Evolutionary conservation across 2,888 invertebrate species (phyloP), one percentile per base, ranked within the genome.

Genomic region (Andricus curvator): DNA sequence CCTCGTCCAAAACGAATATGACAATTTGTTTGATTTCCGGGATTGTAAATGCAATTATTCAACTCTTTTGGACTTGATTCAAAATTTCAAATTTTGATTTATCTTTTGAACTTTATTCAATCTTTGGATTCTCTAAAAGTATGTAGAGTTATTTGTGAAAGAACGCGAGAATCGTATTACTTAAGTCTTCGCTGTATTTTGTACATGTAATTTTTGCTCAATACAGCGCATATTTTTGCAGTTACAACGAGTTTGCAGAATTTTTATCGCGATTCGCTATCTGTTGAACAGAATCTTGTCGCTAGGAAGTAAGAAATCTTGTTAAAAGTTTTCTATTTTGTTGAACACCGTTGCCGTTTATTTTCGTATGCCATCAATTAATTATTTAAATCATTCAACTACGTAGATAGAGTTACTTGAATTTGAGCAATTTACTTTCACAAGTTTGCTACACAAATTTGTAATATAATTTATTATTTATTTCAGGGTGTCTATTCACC

Each of bases 161-260:
- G 33, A 51, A 56, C 9, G 68, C 68, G 33, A 56, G 51, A 51
- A 74, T 56, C 20, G 51, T 51, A 74, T 74, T 51, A 51, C 48
- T 68, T 67, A 67, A 37, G 67, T 41, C 41, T 68, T 48, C 20
- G 68, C 44, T 68, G 68, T 68, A 70, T 70, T 51, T 48, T 22
- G 17, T 25, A 70, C 25, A 29, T 74, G 51, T 51, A 51, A 74
- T 56, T 74, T 56, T 25, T 74, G 70, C 33, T 74, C 33, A 74
- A 74, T 74, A 51, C 70, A 74, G 56, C 70, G 33, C 51, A 74
- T 74, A 74, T 74, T 74, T 74, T 74, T 51, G 51, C 70, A 74
- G 29, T 51, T 74, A 74, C 62, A 13, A 62, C 62, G 25, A 74
- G 20, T 74, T 51, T 56, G 48, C 51, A 25, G 70, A 70, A 48